Percentiles rank a stretch among this genome's conserved stretches.
Conservation (phyloP, 2,113 vertebrate genomes). For the Sceloporus tristichus region DNA sequence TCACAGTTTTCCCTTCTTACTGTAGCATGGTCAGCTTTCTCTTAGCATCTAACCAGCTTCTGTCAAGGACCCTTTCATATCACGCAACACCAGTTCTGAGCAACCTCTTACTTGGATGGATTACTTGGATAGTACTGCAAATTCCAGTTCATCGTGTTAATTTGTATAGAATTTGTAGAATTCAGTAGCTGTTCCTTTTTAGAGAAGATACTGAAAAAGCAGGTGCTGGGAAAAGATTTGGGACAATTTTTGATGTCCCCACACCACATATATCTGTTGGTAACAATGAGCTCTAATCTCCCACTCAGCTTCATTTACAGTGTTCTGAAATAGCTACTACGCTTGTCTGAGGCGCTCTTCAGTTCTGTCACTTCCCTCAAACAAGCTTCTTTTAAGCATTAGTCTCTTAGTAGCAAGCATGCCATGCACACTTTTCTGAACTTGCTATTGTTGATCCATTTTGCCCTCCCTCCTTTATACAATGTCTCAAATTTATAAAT, state of each 20-base stretch:
- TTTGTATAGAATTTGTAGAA: neutral
- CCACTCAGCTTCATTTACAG: neutral
- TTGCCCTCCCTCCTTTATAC: neutral
- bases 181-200: neutral
- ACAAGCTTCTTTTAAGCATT: too few species aligned
- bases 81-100: neutral
- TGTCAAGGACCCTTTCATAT: neutral
- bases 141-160: neutral
- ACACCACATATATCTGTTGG: too few species aligned
- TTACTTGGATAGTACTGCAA: neutral
- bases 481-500: neutral
- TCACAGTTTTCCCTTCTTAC: neutral
- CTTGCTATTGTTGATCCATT: too few species aligned
- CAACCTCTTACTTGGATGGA: neutral
- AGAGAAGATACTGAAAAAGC: neutral
- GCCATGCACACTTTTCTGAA: too few species aligned
- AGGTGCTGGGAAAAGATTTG: neutral
- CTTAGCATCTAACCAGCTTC: too few species aligned
- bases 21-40: neutral
- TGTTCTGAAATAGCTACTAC: constrained; percentile 1
- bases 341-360: neutral
- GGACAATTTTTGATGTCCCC: neutral
- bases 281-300: neutral
- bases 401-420: neutral
- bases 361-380: neutral